Evolutionary conservation across 2,113 vertebrate species (phyloP), one percentile per base, ranked within the genome.

Genomic region (Syngnathus typhle): DNA sequence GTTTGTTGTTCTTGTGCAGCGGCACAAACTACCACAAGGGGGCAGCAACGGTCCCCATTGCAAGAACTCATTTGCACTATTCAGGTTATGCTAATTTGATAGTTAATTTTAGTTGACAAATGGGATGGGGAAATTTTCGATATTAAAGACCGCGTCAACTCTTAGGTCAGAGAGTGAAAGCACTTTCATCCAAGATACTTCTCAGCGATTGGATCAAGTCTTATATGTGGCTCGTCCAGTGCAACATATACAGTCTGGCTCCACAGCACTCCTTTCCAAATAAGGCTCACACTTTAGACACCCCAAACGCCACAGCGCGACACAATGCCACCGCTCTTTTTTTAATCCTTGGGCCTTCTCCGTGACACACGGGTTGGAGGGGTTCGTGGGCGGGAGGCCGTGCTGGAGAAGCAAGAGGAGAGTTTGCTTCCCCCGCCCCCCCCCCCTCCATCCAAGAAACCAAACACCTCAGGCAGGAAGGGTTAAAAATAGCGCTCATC

Each of bases 401-500:
- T 63, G 67, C 75, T 64, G 65, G 71, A 81, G 54, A n/a, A 39
- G 65, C 36, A 65, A 38, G 79, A 87, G 77, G 64, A 81, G 76
- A 41, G 71, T 38, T 65, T 64, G 27, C 37, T n/a, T n/a, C n/a
- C n/a, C n/a, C n/a, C n/a, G n/a, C n/a, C n/a, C n/a, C n/a, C n/a
- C n/a, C n/a, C 51, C 72, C 71, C 64, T 37, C 13, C 41, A 47
- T 5, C 70, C 38, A 46, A 23, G 88, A 87, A 91, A 92, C 83
- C 70, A 0, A 83, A 91, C 84, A 87, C 91, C 83, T 68, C 71
- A 60, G 1, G 59, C 51, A 81, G 70, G 77, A 82, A 55, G 5
- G 23, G 56, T 27, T 90, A 91, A 90, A 92, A 87, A 91, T 92
- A 92, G 88, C 69, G 66, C 47, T 86, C 89, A 89, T 88, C 88